A percentile compares a stretch with the other conserved stretches of the same genome.
These are phyloP conservation scores for Pseudomyrmex sp. DNA, from an alignment of 1,140 invertebrate genomes.

Conservation along the genomic window DNA sequence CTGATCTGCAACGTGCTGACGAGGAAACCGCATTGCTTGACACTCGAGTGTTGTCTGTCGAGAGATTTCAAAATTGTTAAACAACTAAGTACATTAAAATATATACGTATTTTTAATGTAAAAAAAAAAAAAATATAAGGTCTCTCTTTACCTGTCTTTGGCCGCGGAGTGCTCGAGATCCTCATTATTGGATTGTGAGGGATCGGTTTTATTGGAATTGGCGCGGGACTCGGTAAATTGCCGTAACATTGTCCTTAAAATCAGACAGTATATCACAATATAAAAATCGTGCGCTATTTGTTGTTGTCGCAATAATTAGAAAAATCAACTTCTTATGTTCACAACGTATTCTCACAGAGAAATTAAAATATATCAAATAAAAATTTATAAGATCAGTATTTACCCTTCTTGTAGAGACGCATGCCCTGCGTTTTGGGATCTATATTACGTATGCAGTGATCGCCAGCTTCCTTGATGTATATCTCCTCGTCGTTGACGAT, in stretches of 20 bases:
- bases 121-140: background rate
- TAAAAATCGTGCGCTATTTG: background rate
- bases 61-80: background rate
- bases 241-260: constrained; percentile 83
- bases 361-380: background rate
- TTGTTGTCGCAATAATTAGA: background rate
- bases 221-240: constrained; percentile 83
- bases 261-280: background rate
- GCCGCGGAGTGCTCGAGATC: constrained; percentile 73
- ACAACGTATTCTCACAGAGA: background rate
- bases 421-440: constrained; percentile 88
- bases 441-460: constrained; percentile 88
- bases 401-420: constrained; percentile 88
- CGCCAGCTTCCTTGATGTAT: constrained; percentile 90
- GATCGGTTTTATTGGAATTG: constrained; percentile 79
- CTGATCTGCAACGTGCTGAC: constrained; percentile 44
- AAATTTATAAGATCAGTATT: background rate
- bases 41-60: constrained; percentile 59
- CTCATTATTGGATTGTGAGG: constrained; percentile 78
- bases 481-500: constrained; percentile 88
- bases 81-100: constrained; percentile 1
- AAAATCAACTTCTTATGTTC: background rate
- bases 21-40: constrained; percentile 69
- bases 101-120: background rate
- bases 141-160: constrained; percentile 63